Evolutionary conservation across 2,113 vertebrate genomes (phyloP).

Genomic region (Ceyx melanurus): DNA sequence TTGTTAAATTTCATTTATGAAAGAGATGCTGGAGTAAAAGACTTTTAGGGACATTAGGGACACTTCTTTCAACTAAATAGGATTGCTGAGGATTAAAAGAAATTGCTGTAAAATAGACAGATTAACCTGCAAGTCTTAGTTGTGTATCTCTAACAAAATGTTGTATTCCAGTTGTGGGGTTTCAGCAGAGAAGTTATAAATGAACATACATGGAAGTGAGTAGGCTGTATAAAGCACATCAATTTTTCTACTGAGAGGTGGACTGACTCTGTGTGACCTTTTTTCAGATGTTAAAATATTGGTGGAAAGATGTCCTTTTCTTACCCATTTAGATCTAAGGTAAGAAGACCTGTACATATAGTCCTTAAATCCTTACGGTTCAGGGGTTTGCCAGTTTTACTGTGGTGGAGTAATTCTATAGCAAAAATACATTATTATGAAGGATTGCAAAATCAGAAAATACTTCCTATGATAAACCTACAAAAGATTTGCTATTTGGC

Average conservation of each 20-base stretch:
- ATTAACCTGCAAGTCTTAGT: not conserved
- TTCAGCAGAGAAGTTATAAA: not conserved
- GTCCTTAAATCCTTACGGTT: not conserved
- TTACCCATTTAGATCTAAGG: constrained; percentile 90
- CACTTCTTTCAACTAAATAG: not conserved
- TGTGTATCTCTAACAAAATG: not conserved
- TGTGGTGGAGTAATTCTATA: not conserved
- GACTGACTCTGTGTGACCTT: not conserved
- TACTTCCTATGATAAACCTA: not conserved
- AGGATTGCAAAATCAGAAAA: not conserved
- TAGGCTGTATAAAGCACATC: not conserved
- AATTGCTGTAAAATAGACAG: not conserved
- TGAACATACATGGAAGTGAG: not conserved
- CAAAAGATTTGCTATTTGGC: not conserved
- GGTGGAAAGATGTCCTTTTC: constrained; percentile 82
- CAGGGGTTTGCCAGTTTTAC: not conserved
- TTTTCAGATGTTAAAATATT: constrained; percentile 84
- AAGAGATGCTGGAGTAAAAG: not conserved
- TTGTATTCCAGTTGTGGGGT: not conserved
- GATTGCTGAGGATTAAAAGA: not conserved
- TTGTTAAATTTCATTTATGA: too few relatives aligned
- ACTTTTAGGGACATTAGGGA: not conserved
- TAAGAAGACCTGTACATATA: constrained; percentile 51
- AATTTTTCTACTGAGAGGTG: not conserved
- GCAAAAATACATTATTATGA: not conserved